Conservation (phyloP, 2,113 vertebrate species). For the Chelonoidis abingdonii region DNA sequence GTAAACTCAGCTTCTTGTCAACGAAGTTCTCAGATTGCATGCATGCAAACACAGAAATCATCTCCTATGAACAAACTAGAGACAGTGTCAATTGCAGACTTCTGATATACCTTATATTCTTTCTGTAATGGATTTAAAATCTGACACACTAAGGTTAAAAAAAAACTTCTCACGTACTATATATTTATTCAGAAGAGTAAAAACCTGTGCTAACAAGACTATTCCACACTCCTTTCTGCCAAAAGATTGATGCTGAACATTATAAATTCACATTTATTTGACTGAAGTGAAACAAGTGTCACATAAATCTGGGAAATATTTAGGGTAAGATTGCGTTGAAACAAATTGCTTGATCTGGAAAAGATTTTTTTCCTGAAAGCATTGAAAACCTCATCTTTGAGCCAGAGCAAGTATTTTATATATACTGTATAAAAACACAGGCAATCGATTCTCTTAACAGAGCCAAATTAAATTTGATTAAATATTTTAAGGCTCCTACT, state of each 20-base stretch:
- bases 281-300: constrained; percentile 7
- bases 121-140: constrained; percentile 73
- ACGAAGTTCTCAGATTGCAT: constrained; percentile 81
- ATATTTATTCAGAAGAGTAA: constrained; percentile 21
- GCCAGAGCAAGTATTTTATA: constrained; percentile 32
- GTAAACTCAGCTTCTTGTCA: constrained; percentile 90
- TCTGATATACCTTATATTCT: constrained; percentile 71
- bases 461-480: constrained; percentile 71
- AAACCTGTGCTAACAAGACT: constrained; percentile 24
- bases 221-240: constrained; percentile 20
- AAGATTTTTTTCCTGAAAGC: neutral
- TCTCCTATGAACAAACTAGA: constrained; percentile 84
- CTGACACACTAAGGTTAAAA: constrained; percentile 74
- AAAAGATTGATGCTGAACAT: neutral
- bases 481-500: constrained; percentile 73
- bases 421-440: neutral
- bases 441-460: constrained; percentile 56
- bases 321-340: constrained; percentile 14
- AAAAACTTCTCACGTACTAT: constrained; percentile 47
- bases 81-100: constrained; percentile 79
- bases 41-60: constrained; percentile 85
- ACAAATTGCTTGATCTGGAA: constrained; percentile 17
- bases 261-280: constrained; percentile 57
- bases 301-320: constrained; percentile 44
- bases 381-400: constrained; percentile 20